Percentiles rank a stretch among this genome's conserved stretches.
These are phyloP conservation scores for Lepisosteus oculatus DNA, from an alignment of 2,113 vertebrate genomes.

Conservation along the genomic window DNA sequence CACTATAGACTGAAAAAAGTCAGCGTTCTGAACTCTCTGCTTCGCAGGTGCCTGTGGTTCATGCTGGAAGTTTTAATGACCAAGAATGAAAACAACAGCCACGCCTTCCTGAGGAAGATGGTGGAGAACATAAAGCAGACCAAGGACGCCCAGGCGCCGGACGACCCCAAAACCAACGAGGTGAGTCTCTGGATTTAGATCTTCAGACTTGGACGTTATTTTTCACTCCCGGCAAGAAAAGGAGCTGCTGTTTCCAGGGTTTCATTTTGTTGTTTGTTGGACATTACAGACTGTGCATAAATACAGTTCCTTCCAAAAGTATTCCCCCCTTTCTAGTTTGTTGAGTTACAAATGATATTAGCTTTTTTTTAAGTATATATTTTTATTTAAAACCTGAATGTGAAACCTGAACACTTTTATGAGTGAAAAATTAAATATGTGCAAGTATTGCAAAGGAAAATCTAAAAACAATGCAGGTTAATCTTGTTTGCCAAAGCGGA, in stretches of 20 bases:
- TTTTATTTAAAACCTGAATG: no score
- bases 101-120: slow-evolving; percentile 97
- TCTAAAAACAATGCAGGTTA: background rate
- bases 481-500: background rate
- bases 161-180: slow-evolving; percentile 93
- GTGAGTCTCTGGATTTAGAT: slow-evolving; percentile 44
- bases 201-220: background rate
- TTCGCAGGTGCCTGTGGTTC: slow-evolving; percentile 91
- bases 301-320: no score
- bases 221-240: background rate
- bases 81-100: slow-evolving; percentile 98
- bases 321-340: no score
- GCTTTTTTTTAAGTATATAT: no score
- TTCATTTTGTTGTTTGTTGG: no score
- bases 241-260: no score
- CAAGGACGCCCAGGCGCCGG: slow-evolving; percentile 92
- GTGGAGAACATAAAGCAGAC: slow-evolving; percentile 97
- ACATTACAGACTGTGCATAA: no score
- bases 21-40: background rate
- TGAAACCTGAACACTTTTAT: no score
- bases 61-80: slow-evolving; percentile 99
- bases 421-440: no score
- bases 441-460: no score
- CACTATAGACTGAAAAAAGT: no score
- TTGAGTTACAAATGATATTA: no score